These are phyloP conservation scores for Manacus vitellinus DNA, from an alignment of 2,113 vertebrate species.

Conservation along the genomic window DNA sequence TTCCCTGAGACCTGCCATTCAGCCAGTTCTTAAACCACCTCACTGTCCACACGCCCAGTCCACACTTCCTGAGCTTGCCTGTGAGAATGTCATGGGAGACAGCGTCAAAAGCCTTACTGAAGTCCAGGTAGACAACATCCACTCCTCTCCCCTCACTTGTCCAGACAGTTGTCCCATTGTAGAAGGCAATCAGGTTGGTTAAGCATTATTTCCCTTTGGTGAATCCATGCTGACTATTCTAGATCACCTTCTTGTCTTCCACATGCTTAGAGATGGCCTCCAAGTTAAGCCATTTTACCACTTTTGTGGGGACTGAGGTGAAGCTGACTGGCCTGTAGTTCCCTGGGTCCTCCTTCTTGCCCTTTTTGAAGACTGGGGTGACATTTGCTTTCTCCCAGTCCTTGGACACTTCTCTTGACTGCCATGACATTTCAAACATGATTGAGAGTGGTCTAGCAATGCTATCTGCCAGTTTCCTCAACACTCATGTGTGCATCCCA, in stretches of 20 bases:
- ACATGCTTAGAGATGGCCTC: neutral
- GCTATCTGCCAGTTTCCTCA: neutral
- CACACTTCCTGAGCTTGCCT: neutral
- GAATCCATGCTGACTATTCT: neutral
- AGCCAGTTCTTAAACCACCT: neutral
- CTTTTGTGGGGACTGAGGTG: neutral
- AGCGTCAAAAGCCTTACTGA: neutral
- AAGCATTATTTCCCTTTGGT: neutral
- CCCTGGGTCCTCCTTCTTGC: neutral
- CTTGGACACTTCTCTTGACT: neutral
- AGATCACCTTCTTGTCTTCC: neutral
- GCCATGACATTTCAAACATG: neutral
- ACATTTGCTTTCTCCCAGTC: neutral
- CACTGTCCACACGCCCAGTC: no score
- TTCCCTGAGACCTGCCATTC: neutral
- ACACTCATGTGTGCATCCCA: neutral
- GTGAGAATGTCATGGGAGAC: neutral
- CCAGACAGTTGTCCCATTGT: neutral
- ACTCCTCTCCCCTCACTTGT: neutral
- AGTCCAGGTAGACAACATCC: neutral
- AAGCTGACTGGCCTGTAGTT: neutral
- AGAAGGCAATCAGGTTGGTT: neutral
- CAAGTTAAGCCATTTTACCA: neutral
- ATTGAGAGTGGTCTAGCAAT: neutral
- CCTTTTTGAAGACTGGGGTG: neutral